Base-by-base conservation (phyloP, 2,888 invertebrate genomes). In the Cheilosia impressa region DNA sequence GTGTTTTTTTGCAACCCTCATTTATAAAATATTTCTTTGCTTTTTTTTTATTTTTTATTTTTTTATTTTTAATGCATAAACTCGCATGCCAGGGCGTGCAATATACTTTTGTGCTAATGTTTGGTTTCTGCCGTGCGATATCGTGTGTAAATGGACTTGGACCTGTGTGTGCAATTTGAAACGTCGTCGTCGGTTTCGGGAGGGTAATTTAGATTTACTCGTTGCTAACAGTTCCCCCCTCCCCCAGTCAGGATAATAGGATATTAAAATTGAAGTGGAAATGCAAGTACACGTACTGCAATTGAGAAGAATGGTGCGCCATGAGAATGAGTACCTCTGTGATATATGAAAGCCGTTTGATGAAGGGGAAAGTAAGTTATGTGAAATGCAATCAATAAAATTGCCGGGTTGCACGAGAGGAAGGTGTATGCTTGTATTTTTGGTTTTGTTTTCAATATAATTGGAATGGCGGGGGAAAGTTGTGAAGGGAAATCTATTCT, bases 261-360 rank as follows among this genome's bases (percentile, higher is more conserved):
- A 85, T 85, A 85, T 85, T 77, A 81, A 85, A 77, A 85, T 62
- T 85, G 76, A 85, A 85, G 81, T 85, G 50, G 50, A 60, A 69
- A 52, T 78, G 53, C 60, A 63, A 47, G 65, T 47, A 24, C 52
- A 60, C 45, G 24, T 19, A 13, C n/a, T 27, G 62, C n/a, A 71
- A 10, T 53, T 13, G 13, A 38, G 34, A 2, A 5, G 55, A 52
- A 57, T 38, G 52, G 24, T 13, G 34, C 62, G 62, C 62, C 63
- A 69, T 65, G 68, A 69, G 63, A 7, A 45, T 45, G 45, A 38
- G 38, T 13, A 38, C 10, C 34, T 22, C 34, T 47, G 53, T 83
- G 65, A 75, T 55, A 47, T 57, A 24, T 27, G 6, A 15, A 55
- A 55, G 22, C 10, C 13, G 27, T 60, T 47, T 52, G 24, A 52